Base-by-base conservation (phyloP, 2,113 vertebrate species). In the Amphilophus citrinellus region DNA sequence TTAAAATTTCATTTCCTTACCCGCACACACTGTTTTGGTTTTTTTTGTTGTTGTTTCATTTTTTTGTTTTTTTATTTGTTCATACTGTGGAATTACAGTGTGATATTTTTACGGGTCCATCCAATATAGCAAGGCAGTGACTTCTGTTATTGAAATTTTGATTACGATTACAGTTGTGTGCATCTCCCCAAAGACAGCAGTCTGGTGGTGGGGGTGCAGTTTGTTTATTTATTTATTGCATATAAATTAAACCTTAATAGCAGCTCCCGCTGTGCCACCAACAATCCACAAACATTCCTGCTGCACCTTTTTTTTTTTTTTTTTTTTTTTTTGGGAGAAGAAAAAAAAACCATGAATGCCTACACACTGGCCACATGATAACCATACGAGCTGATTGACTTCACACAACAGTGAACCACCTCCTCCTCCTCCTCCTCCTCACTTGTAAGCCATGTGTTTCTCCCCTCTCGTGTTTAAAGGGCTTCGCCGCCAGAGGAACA, bases 121-220 rank as follows among this genome's bases (percentile, higher is more conserved):
- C 39, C 83, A 24, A 71, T 80, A 86, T 76, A 77, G 80, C 59
- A 35, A 66, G 58, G 68, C 76, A 6, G 57, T 13, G 57, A 77
- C 88, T 77, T 87, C 75, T 87, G 83, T 88, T 93, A 90, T 91
- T 94, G 87, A 92, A 91, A 92, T 93, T 87, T 89, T 84, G 83
- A 92, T 90, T 91, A 61, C 73, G 87, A 94, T 94, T 91, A 87
- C 82, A 92, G 93, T 93, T 92, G 90, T 89, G 86, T 82, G 73
- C 75, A 83, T 89, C 58, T 91, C 81, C 84, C 84, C 44, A 18
- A 87, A 92, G 90, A 92, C 84, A 59, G 80, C 24, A 8, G 8
- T 53, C 76, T 87, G 84, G 76, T 50, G 53, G 63, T 58, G 8
- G 9, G 65, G 84, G 47, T 77, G 77, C 57, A 7, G 60, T 84